phyloP scores from a whole-genome alignment of 2,113 vertebrate species.

The Epinephelus fuscoguttatus region DNA sequence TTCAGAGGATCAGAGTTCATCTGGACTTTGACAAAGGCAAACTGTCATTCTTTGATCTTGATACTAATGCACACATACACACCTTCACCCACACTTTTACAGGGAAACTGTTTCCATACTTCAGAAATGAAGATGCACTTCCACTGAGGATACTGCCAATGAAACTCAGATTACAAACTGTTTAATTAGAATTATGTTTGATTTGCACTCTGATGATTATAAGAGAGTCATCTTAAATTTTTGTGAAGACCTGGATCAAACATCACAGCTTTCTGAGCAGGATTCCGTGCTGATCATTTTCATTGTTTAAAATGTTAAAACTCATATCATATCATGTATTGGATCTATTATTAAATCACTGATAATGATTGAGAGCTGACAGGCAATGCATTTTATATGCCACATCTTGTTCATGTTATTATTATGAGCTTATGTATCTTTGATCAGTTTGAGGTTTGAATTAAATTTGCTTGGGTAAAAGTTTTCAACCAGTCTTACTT shows the following conservation, averaged over 20 bases:
- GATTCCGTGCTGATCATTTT: too few relatives aligned
- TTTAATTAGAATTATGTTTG: too few relatives aligned
- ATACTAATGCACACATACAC: not conserved
- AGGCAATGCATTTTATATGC: too few relatives aligned
- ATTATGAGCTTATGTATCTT: not conserved
- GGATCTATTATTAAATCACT: too few relatives aligned
- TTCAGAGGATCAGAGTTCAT: constrained; percentile 28
- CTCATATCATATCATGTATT: not conserved
- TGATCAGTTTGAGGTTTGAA: not conserved
- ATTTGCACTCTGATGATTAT: too few relatives aligned
- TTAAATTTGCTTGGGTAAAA: not conserved
- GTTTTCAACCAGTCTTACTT: not conserved
- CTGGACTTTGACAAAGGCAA: constrained; percentile 29
- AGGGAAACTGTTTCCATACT: constrained; percentile 24
- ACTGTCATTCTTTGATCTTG: constrained; percentile 15
- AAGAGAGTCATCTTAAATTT: too few relatives aligned
- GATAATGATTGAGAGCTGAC: too few relatives aligned
- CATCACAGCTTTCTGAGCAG: too few relatives aligned
- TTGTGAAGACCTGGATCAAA: too few relatives aligned
- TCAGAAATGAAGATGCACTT: not conserved
- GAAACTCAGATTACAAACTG: too few relatives aligned
- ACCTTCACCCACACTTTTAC: not conserved
- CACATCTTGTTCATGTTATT: not conserved
- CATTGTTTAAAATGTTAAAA: too few relatives aligned
- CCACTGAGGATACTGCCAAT: not conserved